Evolutionary conservation across 2,113 vertebrate species (phyloP).

Genomic region (Ranitomeya variabilis): DNA sequence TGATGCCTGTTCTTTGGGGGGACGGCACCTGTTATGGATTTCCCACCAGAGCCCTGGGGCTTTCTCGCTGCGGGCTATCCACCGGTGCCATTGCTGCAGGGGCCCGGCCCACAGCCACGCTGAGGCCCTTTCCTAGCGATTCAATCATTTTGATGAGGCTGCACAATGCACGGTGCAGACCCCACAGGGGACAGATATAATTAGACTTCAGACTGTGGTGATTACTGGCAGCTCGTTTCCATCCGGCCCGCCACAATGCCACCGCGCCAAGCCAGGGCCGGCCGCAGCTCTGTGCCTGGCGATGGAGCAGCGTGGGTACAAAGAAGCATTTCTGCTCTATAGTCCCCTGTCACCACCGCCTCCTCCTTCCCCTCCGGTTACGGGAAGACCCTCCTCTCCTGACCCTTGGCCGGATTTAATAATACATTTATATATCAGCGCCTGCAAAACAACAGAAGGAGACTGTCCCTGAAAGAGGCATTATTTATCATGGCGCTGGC

Average conservation of each 20-base stretch:
- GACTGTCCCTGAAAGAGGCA: not conserved
- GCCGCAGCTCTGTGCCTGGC: not conserved
- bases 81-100: not conserved
- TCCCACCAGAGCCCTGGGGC: too few species aligned
- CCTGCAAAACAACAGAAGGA: slow-evolving; percentile 18
- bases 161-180: not conserved
- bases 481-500: slow-evolving; percentile 33
- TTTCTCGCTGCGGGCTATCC: too few species aligned
- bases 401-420: slow-evolving; percentile 22
- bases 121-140: not conserved
- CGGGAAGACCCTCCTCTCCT: not conserved
- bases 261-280: not conserved
- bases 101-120: not conserved
- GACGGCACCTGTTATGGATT: not conserved
- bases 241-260: not conserved
- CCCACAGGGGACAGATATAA: slow-evolving; percentile 37
- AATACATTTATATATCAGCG: slow-evolving; percentile 38
- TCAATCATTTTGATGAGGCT: slow-evolving; percentile 4
- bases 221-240: slow-evolving; percentile 14
- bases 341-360: not conserved
- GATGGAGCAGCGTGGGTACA: not conserved
- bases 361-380: not conserved
- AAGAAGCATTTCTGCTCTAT: not conserved
- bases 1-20: not conserved
- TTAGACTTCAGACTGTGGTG: slow-evolving; percentile 30